Percentiles rank a stretch among this genome's conserved stretches.
These are phyloP conservation scores for Cecidostiba fungosa DNA, from an alignment of 2,888 invertebrate species.

Conservation along the genomic window DNA sequence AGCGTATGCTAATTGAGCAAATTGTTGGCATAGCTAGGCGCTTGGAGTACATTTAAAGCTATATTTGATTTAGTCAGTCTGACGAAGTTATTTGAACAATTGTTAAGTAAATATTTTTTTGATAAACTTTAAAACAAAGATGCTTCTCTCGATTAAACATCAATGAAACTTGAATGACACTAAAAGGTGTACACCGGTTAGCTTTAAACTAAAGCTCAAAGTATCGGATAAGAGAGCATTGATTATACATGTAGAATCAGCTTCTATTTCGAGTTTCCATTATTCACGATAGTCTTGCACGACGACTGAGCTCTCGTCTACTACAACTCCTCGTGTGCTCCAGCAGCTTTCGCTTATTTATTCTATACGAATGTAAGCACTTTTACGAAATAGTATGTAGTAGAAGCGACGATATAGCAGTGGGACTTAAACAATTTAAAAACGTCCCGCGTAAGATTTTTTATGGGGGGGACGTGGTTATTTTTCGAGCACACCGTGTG, in stretches of 20 bases:
- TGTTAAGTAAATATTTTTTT: neutral
- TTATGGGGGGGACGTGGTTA: slow-evolving; percentile 48
- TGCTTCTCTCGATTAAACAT: neutral
- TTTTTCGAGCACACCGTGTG: slow-evolving; percentile 47
- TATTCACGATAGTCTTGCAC: slow-evolving; percentile 32
- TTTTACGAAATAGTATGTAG: slow-evolving; percentile 42
- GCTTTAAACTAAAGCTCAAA: slow-evolving; percentile 13
- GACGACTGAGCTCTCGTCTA: neutral
- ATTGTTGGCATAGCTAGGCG: neutral
- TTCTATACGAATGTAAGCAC: slow-evolving; percentile 52
- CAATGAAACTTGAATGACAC: neutral
- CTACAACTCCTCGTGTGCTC: neutral
- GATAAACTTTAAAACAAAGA: neutral
- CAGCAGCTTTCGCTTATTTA: slow-evolving; percentile 40
- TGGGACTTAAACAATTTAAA: slow-evolving; percentile 48
- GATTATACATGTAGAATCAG: slow-evolving; percentile 46
- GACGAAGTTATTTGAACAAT: neutral
- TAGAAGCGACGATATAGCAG: neutral
- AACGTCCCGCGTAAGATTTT: slow-evolving; percentile 55
- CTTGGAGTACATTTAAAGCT: neutral
- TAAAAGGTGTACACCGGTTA: no score
- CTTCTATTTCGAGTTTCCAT: slow-evolving; percentile 50
- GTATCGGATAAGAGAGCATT: slow-evolving; percentile 19
- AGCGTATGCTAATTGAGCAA: slow-evolving; percentile 15
- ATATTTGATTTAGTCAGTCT: neutral